Percentiles rank a stretch among this genome's conserved stretches.
Conservation (phyloP, 2,113 vertebrate genomes). For the Melierax canorus region DNA sequence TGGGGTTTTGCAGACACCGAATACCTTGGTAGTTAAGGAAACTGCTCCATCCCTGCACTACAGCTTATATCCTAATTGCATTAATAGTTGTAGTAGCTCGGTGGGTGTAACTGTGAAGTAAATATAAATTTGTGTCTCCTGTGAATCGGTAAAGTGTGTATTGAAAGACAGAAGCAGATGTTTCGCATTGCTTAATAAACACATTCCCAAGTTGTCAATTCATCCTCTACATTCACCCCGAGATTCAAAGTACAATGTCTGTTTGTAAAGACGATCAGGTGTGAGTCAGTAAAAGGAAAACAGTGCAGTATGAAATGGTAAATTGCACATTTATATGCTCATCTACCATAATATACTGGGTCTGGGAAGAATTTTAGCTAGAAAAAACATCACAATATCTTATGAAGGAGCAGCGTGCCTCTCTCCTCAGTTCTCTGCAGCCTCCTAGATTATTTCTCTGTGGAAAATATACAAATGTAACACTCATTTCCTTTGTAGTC, state of each 20-base stretch:
- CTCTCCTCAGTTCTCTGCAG: background rate
- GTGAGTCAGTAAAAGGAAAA: background rate
- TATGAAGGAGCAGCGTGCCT: background rate
- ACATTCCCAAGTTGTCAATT: background rate
- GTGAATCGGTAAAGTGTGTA: background rate
- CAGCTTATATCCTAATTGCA: background rate
- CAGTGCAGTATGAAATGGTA: background rate
- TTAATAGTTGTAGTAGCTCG: background rate
- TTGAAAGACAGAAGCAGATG: background rate
- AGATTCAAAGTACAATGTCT: background rate
- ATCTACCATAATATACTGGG: background rate
- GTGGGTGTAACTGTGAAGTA: background rate
- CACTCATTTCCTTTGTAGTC: background rate
- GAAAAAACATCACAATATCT: background rate
- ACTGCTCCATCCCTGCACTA: background rate
- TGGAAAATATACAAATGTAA: background rate
- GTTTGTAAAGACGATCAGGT: background rate
- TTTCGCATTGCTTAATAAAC: background rate
- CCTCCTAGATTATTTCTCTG: background rate
- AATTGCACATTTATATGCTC: background rate
- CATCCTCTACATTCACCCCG: background rate
- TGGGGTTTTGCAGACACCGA: fast-evolving
- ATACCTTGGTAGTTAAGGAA: background rate
- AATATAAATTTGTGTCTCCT: background rate
- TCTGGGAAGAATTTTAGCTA: background rate